These are phyloP conservation scores for Mugil cephalus DNA, from an alignment of 2,113 vertebrate genomes.

Conservation along the genomic window DNA sequence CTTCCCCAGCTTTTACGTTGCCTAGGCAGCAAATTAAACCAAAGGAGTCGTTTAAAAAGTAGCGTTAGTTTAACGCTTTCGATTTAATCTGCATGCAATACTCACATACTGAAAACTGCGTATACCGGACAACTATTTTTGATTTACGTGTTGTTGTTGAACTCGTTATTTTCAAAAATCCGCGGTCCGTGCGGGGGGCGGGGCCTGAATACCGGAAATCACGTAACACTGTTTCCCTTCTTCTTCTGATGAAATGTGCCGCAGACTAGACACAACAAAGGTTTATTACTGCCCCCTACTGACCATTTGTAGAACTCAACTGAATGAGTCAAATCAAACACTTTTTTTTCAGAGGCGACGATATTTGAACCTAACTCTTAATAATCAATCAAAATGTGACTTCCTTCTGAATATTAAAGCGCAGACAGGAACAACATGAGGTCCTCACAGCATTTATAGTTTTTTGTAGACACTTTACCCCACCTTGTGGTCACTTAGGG, in stretches of 20 bases:
- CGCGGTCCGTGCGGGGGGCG: constrained; percentile 48
- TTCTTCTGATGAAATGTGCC: neutral
- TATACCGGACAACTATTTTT: too few species aligned
- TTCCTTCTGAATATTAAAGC: neutral
- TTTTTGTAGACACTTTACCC: constrained; percentile 16
- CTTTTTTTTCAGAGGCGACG: too few species aligned
- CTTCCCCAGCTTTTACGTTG: neutral
- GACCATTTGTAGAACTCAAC: too few species aligned
- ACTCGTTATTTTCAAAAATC: constrained; percentile 66
- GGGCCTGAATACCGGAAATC: constrained; percentile 44
- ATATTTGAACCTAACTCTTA: too few species aligned
- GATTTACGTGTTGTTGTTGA: neutral
- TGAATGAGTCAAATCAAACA: too few species aligned
- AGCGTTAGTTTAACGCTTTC: accelerated
- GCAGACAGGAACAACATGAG: neutral
- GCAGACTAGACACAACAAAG: too few species aligned
- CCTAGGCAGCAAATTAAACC: neutral
- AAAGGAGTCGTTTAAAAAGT: accelerated
- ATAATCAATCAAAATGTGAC: too few species aligned
- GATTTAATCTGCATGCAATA: neutral
- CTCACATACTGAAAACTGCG: constrained; percentile 26
- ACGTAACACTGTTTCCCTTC: constrained; percentile 9
- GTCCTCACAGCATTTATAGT: neutral
- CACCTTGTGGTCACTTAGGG: constrained; percentile 56
- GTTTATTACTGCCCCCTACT: too few species aligned